Base-by-base conservation (phyloP, 2,113 vertebrate genomes). In the Scolopax mira region DNA sequence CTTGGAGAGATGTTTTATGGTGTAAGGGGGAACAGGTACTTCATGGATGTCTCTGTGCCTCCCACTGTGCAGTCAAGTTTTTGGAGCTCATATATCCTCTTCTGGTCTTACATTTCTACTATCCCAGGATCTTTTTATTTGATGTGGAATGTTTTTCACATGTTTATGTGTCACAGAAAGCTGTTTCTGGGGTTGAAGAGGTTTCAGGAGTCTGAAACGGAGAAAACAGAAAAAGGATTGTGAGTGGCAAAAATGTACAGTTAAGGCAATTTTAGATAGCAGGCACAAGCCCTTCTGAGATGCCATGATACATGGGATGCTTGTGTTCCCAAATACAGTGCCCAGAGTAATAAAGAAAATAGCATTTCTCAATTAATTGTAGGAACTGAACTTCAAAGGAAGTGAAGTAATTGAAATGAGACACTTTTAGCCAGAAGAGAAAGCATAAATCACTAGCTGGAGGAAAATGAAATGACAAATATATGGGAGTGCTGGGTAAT, bases 381-480 rank as follows among this genome's bases (percentile, higher is more conserved):
- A 78, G 55, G 69, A 96, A 90, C n/a, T 60, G 35, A 55, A 88
- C 42, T 81, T 64, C 49, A n/a, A 58, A 89, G 92, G 71, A 97
- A 85, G 90, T 51, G 33, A 78, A 90, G 33, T 89, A 93, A 88
- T 74, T 78, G 79, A 90, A 94, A 88, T 64, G 60, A 84, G 85
- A 73, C 35, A 74, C 42, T 67, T n/a, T 86, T 92, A 94, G 75
- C 86, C 73, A 70, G 48, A 93, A 86, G 31, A 33, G 14, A 91
- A 84, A 89, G 44, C 51, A 89, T 80, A 92, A 92, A 93, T 93
- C 77, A 89, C 51, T 51, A 46, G 30, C 44, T 61, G 33, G 35
- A 89, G 35, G 70, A 86, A 92, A 92, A 87, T 48, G 31, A 87
- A 94, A 79, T 88, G 73, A 89, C 48, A 88, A 93, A 86, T 67